Evolutionary conservation across 2,113 vertebrate genomes (phyloP).

Genomic region (Piliocolobus tephrosceles): DNA sequence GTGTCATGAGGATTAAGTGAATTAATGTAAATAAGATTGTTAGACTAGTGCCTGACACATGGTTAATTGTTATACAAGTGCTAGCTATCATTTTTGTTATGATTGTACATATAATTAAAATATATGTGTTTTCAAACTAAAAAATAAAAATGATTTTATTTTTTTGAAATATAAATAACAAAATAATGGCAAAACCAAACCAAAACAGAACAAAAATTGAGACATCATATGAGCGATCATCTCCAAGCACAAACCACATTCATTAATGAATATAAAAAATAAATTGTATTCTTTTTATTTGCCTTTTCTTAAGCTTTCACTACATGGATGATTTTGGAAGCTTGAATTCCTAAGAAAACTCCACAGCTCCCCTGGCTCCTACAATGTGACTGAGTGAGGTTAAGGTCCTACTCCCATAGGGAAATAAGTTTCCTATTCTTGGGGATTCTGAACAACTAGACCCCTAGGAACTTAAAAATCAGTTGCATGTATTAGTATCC

Average conservation of each 20-base stretch:
- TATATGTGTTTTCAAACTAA: not conserved
- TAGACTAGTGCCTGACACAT: not conserved
- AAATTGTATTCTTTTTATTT: slow-evolving; percentile 9
- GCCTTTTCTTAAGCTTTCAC: not conserved
- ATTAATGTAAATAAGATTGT: not conserved
- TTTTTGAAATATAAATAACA: slow-evolving; percentile 64
- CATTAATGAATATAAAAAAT: not conserved
- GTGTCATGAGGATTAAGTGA: not conserved
- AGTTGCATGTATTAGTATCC: not conserved
- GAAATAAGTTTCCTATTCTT: not conserved
- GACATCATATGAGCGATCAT: not conserved
- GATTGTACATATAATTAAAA: not conserved
- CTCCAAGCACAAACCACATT: no score
- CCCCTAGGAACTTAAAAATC: not conserved
- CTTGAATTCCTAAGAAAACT: not conserved
- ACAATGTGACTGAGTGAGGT: not conserved
- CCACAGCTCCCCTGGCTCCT: not conserved
- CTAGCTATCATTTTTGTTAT: not conserved
- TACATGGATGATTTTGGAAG: not conserved
- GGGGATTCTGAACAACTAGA: not conserved
- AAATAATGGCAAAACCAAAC: slow-evolving; percentile 41
- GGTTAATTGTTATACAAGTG: not conserved
- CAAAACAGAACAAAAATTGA: slow-evolving; percentile 24
- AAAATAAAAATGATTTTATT: slow-evolving; percentile 55
- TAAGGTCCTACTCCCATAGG: not conserved